These are phyloP conservation scores for Dicycla oo DNA, from an alignment of 2,888 invertebrate genomes.

Conservation along the genomic window DNA sequence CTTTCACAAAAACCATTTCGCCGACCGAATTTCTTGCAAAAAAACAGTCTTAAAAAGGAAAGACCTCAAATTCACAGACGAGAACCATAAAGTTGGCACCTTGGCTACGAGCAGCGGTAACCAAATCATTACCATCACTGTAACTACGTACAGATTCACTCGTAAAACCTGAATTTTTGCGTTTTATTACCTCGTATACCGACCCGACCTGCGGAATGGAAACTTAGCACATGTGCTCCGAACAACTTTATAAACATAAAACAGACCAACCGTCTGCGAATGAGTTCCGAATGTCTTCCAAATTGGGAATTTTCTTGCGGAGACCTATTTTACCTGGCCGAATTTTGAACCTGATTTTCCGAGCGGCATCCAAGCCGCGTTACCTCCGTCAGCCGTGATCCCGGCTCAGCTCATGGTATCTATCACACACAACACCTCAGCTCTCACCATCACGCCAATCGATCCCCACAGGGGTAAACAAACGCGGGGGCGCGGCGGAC, in stretches of 20 bases:
- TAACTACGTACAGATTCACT: slow-evolving; percentile 76
- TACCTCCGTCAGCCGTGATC: slow-evolving; percentile 57
- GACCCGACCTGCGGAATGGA: slow-evolving; percentile 61
- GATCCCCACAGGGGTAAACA: slow-evolving; percentile 80
- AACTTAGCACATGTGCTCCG: slow-evolving; percentile 62
- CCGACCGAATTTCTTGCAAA: slow-evolving; percentile 34
- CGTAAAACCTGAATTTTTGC: slow-evolving; percentile 77
- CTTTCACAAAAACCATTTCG: slow-evolving; percentile 52
- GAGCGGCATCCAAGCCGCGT: slow-evolving; percentile 50
- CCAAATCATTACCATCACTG: slow-evolving; percentile 76
- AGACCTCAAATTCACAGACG: slow-evolving; percentile 61
- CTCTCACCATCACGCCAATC: slow-evolving; percentile 77
- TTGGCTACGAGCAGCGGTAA: slow-evolving; percentile 67
- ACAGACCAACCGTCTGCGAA: slow-evolving; percentile 34
- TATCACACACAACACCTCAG: slow-evolving; percentile 86
- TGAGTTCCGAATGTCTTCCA: slow-evolving; percentile 43
- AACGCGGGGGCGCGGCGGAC: slow-evolving; percentile 81
- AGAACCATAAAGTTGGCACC: slow-evolving; percentile 70
- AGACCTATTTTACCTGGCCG: slow-evolving; percentile 73
- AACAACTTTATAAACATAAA: slow-evolving; percentile 53
- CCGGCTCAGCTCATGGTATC: slow-evolving; percentile 67
- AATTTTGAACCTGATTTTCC: slow-evolving; percentile 59
- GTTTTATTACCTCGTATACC: slow-evolving; percentile 77
- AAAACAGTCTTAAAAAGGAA: slow-evolving; percentile 58
- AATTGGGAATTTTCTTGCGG: slow-evolving; percentile 41